Evolutionary conservation across 2,797 vertebrate genomes (phyloP).

Genomic region (Syngnathus acus): DNA sequence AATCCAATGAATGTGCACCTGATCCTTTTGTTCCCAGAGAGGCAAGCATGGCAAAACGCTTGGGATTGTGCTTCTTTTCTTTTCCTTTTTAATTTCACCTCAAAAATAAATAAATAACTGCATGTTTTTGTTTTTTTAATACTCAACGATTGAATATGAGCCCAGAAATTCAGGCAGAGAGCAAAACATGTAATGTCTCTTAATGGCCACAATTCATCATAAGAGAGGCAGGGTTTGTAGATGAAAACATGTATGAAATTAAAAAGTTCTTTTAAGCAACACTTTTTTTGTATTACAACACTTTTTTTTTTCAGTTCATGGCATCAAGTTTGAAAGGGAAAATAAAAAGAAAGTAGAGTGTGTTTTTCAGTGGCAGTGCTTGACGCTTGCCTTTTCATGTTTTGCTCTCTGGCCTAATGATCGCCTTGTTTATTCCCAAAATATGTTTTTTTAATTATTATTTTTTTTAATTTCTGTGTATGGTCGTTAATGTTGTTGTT

Average conservation of each 20-base stretch:
- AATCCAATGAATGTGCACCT: conserved; percentile 63
- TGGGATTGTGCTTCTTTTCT: conserved; percentile 25
- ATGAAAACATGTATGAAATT: neutral
- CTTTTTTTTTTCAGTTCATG: neutral
- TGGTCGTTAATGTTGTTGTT: conserved; percentile 12
- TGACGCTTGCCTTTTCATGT: neutral
- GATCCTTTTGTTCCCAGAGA: conserved; percentile 67
- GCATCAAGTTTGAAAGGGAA: neutral
- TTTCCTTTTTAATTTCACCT: conserved; percentile 26
- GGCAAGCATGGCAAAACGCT: conserved; percentile 62
- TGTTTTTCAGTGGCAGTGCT: neutral
- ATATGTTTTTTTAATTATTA: neutral
- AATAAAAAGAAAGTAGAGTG: neutral
- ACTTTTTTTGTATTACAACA: neutral
- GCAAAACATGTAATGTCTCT: conserved; percentile 24
- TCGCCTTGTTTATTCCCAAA: neutral
- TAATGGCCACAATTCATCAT: neutral
- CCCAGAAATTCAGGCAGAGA: conserved; percentile 36
- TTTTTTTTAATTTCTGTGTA: conserved; percentile 14
- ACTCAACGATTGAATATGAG: conserved; percentile 16
- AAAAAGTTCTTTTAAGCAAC: neutral
- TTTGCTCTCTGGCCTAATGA: neutral
- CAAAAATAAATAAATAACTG: conserved; percentile 34
- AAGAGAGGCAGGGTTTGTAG: neutral
- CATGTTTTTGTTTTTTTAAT: conserved; percentile 34